Conservation (phyloP, 2,797 vertebrate genomes). For the Epinephelus awoara region DNA sequence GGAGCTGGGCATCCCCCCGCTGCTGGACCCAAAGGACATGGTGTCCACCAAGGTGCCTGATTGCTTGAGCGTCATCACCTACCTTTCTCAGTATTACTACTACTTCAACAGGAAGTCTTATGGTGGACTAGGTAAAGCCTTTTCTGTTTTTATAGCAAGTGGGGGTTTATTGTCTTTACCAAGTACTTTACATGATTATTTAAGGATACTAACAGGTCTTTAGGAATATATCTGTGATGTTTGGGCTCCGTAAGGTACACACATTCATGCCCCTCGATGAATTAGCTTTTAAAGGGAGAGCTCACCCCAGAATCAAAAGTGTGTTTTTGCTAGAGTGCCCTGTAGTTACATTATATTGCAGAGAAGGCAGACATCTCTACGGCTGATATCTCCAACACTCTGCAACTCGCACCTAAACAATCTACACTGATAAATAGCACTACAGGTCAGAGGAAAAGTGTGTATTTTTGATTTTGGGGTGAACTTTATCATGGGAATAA, state of each 20-base stretch:
- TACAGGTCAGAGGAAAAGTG: too few species aligned
- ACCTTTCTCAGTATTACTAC: constrained; percentile 90
- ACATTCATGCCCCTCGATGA: background rate
- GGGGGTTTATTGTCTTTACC: background rate
- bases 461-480: too few species aligned
- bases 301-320: too few species aligned
- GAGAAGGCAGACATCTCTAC: too few species aligned
- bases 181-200: background rate
- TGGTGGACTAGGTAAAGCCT: constrained; percentile 56
- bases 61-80: constrained; percentile 91
- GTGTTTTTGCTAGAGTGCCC: too few species aligned
- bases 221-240: background rate
- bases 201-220: background rate
- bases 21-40: constrained; percentile 92
- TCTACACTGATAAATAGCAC: too few species aligned
- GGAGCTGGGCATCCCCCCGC: constrained; percentile 91
- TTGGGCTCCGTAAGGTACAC: background rate
- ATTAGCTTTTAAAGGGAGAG: too few species aligned
- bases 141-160: background rate
- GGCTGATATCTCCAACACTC: too few species aligned
- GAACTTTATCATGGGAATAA: background rate
- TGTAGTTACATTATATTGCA: too few species aligned
- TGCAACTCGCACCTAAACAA: too few species aligned
- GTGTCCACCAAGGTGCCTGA: constrained; percentile 89
- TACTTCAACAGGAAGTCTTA: constrained; percentile 82